phyloP scores from a whole-genome alignment of 2,888 invertebrate genomes.

The Stenodema calcarata region DNA sequence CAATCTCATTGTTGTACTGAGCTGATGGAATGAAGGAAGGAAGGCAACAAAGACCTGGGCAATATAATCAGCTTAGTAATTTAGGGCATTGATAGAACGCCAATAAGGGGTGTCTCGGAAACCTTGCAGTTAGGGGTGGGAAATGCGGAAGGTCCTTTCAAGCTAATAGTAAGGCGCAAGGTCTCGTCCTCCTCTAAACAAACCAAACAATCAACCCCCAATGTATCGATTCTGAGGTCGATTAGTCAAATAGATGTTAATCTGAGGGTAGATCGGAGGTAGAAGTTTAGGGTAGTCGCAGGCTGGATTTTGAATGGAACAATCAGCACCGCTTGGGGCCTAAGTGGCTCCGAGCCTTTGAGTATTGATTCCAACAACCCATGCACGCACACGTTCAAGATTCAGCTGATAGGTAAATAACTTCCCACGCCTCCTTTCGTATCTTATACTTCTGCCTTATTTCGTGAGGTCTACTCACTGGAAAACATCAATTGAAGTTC shows the following conservation, averaged over 20 bases:
- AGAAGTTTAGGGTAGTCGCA: neutral
- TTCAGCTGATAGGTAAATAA: neutral
- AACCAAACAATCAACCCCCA: constrained; percentile 6
- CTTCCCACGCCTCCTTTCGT: neutral
- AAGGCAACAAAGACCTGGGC: neutral
- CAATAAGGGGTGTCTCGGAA: neutral
- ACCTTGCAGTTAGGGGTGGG: neutral
- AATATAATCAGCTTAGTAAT: neutral
- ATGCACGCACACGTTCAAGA: neutral
- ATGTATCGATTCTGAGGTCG: constrained; percentile 13
- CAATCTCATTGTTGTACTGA: neutral
- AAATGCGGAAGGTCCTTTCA: neutral
- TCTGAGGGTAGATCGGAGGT: neutral
- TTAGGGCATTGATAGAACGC: neutral
- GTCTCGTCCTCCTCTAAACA: constrained; percentile 11
- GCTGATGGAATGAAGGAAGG: neutral
- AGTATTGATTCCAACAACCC: neutral
- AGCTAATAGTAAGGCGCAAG: neutral
- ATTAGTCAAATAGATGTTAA: constrained; percentile 10
- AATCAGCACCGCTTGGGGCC: neutral
- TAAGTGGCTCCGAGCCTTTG: neutral
- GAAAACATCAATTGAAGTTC: too few species aligned
- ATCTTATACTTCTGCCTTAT: neutral
- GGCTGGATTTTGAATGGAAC: neutral
- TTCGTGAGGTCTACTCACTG: too few species aligned